Percentiles rank a stretch among this genome's conserved stretches.
These are phyloP conservation scores for Archivesica marissinica DNA, from an alignment of 1,140 invertebrate genomes.

Conservation along the genomic window DNA sequence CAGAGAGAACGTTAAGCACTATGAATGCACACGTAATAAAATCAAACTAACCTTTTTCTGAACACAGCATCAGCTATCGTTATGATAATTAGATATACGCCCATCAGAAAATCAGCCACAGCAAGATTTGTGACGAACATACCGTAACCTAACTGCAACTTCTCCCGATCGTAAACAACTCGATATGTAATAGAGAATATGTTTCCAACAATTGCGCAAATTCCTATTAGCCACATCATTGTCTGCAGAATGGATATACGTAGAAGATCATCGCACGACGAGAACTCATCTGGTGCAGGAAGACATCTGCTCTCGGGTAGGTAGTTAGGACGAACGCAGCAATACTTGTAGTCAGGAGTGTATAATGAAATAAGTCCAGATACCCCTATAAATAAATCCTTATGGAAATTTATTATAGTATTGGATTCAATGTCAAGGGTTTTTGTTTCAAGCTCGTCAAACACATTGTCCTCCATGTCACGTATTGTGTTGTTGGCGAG, in stretches of 20 bases:
- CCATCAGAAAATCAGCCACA: conserved; percentile 79
- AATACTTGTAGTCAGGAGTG: conserved; percentile 66
- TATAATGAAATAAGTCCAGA: conserved; percentile 38
- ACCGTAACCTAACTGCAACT: conserved; percentile 65
- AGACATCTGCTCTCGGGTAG: conserved; percentile 62
- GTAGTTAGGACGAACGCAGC: conserved; percentile 61
- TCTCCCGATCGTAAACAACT: conserved; percentile 57
- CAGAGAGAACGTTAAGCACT: too few species aligned
- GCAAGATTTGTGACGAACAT: conserved; percentile 76
- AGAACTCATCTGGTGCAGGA: conserved; percentile 67
- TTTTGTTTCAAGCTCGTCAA: not conserved
- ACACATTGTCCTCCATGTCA: conserved; percentile 40
- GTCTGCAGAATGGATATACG: conserved; percentile 59
- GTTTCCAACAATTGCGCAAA: conserved; percentile 69
- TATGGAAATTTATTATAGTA: conserved; percentile 45
- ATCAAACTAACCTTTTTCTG: conserved; percentile 65
- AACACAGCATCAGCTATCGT: conserved; percentile 72
- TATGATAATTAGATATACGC: conserved; percentile 77
- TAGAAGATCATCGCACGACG: conserved; percentile 72
- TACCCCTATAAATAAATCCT: conserved; percentile 61
- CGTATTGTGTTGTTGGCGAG: conserved; percentile 41
- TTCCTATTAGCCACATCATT: conserved; percentile 71
- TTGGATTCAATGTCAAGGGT: conserved; percentile 60
- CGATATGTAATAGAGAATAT: conserved; percentile 71
- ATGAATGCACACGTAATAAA: not conserved